A percentile compares a stretch with the other conserved stretches of the same genome.
Conservation (phyloP, 2,113 vertebrate species). For the Hydrochoerus hydrochaeris region DNA sequence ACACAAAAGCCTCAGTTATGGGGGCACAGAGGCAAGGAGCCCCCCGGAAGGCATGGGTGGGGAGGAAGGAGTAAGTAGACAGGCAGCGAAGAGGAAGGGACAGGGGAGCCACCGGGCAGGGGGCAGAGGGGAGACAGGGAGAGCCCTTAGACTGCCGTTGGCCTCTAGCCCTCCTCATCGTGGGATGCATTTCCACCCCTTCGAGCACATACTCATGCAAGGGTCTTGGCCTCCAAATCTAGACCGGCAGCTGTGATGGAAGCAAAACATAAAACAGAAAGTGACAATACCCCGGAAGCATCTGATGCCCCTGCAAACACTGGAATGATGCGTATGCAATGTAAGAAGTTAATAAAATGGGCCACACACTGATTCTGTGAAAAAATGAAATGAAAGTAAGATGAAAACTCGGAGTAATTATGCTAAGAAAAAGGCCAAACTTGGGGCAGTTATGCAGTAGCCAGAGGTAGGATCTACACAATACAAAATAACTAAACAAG, state of each 20-base stretch:
- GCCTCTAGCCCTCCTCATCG: not conserved
- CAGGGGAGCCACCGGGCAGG: fast-evolving
- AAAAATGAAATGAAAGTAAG: not conserved
- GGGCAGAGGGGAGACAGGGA: not conserved
- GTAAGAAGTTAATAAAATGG: not conserved
- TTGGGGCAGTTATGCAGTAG: not conserved
- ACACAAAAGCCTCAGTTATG: fast-evolving
- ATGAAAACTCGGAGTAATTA: not conserved
- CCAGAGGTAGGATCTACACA: not conserved
- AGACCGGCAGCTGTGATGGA: not conserved
- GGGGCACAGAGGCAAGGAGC: not conserved
- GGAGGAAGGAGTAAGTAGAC: not conserved
- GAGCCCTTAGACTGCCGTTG: not conserved
- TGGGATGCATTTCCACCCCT: not conserved
- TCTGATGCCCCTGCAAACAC: not conserved
- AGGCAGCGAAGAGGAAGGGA: not conserved
- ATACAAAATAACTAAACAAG: not conserved
- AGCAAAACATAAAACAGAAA: not conserved
- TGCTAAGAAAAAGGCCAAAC: not conserved
- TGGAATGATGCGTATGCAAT: not conserved
- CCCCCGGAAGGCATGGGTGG: fast-evolving
- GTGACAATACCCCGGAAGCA: not conserved
- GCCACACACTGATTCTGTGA: not conserved
- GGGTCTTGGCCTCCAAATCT: not conserved
- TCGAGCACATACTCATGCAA: not conserved